Percentiles rank a stretch among this genome's conserved stretches.
phyloP scores from a whole-genome alignment of 2,113 vertebrate genomes.

The Pyrgilauda ruficollis region DNA sequence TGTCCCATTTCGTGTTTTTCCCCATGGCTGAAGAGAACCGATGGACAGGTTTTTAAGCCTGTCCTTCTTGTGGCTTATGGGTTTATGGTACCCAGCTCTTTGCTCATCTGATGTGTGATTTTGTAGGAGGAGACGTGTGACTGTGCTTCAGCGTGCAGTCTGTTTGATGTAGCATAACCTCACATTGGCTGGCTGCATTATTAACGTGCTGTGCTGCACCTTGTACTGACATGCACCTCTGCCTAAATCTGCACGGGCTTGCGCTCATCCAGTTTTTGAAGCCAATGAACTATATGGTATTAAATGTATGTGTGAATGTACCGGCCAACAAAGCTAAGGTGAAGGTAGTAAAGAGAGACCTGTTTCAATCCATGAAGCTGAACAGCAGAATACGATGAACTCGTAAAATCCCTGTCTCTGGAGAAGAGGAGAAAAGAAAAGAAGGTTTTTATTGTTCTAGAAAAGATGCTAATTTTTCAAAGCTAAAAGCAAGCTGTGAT shows the following conservation, averaged over 20 bases:
- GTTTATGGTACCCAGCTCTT: neutral
- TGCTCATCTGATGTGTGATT: neutral
- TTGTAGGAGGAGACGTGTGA: neutral
- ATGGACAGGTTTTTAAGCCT: neutral
- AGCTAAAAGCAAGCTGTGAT: neutral
- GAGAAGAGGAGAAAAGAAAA: neutral
- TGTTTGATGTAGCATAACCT: neutral
- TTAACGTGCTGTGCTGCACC: neutral
- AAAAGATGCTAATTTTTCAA: neutral
- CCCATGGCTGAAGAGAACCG: neutral
- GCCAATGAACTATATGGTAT: neutral
- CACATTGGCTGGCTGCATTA: neutral
- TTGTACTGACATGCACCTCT: neutral
- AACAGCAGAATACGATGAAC: neutral
- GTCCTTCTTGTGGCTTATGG: neutral
- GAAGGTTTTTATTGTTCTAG: neutral
- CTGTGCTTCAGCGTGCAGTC: neutral
- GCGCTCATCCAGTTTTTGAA: neutral
- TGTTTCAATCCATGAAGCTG: neutral
- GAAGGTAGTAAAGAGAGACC: neutral
- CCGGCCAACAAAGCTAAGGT: neutral
- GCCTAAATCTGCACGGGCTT: neutral
- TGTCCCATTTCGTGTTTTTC: neutral
- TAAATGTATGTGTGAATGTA: neutral
- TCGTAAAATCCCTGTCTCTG: neutral